A percentile compares a stretch with the other conserved stretches of the same genome.
Conservation (phyloP, 92 coral and sea anemone genomes). For the Epizoanthus stellaris region DNA sequence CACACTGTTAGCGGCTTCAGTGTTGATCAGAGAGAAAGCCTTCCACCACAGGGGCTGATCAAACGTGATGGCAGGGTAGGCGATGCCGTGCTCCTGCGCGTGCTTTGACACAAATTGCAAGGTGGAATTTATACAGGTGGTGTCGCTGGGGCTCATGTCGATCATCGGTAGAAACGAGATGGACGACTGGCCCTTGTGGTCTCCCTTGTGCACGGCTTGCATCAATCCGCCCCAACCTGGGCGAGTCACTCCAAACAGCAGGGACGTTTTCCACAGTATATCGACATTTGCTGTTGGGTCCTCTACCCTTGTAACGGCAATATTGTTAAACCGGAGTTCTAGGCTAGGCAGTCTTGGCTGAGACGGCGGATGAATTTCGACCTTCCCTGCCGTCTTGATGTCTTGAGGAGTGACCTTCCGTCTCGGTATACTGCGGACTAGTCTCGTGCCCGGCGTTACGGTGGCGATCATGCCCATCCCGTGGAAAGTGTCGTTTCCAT, state of each 20-base stretch:
- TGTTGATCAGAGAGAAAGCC: slow-evolving; percentile 16
- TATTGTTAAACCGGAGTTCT: slow-evolving; percentile 42
- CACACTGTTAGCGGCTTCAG: slow-evolving; percentile 23
- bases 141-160: slow-evolving; percentile 19
- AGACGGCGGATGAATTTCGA: background rate
- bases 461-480: too few relatives aligned
- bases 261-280: slow-evolving; percentile 46
- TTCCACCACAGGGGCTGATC: slow-evolving; percentile 27
- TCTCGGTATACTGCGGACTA: too few relatives aligned
- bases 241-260: slow-evolving; percentile 25
- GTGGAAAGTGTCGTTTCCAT: too few relatives aligned
- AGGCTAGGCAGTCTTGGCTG: background rate
- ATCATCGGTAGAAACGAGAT: background rate
- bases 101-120: slow-evolving; percentile 3
- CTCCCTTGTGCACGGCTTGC: slow-evolving; percentile 33
- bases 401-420: background rate
- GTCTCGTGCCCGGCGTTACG: too few relatives aligned
- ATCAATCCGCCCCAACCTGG: slow-evolving; percentile 52
- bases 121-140: slow-evolving; percentile 37
- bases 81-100: slow-evolving; percentile 26
- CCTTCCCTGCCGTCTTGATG: background rate
- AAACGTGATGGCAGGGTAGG: too few relatives aligned
- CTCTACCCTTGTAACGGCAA: background rate
- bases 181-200: slow-evolving; percentile 47
- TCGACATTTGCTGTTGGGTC: slow-evolving; percentile 48